Evolutionary conservation across 2,888 invertebrate species (phyloP).

Genomic region (Tryphoninae sp.): DNA sequence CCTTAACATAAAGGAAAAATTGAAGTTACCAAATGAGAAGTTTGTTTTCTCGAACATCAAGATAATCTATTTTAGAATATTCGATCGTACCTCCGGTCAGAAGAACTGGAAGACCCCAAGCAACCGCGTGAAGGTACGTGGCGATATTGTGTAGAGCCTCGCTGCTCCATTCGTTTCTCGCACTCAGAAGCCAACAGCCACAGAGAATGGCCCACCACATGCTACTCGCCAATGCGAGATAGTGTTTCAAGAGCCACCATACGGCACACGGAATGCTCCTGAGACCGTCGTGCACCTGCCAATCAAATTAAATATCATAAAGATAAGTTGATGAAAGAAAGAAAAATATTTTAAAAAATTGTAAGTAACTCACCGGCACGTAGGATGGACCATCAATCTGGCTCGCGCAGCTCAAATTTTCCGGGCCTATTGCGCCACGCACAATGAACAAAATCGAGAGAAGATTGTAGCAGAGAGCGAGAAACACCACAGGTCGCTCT

Average conservation of each 20-base stretch:
- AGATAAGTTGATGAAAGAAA: background rate
- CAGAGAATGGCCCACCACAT: slow-evolving; percentile 95
- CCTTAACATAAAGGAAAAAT: slow-evolving; percentile 64
- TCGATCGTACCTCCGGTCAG: slow-evolving; percentile 87
- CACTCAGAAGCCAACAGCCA: slow-evolving; percentile 94
- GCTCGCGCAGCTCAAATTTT: slow-evolving; percentile 78
- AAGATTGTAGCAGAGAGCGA: slow-evolving; percentile 93
- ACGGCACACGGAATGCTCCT: slow-evolving; percentile 86
- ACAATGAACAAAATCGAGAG: slow-evolving; percentile 89
- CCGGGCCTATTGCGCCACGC: slow-evolving; percentile 85
- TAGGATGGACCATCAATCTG: slow-evolving; percentile 80
- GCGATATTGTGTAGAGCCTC: slow-evolving; percentile 94
- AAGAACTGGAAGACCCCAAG: slow-evolving; percentile 94
- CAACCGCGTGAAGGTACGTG: slow-evolving; percentile 91
- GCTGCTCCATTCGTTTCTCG: slow-evolving; percentile 96
- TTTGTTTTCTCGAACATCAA: background rate
- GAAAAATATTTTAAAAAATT: background rate
- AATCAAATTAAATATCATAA: background rate
- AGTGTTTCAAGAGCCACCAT: slow-evolving; percentile 89
- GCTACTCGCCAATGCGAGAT: slow-evolving; percentile 90
- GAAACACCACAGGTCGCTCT: slow-evolving; percentile 94
- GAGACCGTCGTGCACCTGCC: slow-evolving; percentile 79
- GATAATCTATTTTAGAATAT: background rate
- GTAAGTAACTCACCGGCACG: slow-evolving; percentile 74
- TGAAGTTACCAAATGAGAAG: no score